Evolutionary conservation across 2,888 invertebrate genomes (phyloP), one percentile per base, ranked within the genome.

Genomic region (Ariolimax columbianus): DNA sequence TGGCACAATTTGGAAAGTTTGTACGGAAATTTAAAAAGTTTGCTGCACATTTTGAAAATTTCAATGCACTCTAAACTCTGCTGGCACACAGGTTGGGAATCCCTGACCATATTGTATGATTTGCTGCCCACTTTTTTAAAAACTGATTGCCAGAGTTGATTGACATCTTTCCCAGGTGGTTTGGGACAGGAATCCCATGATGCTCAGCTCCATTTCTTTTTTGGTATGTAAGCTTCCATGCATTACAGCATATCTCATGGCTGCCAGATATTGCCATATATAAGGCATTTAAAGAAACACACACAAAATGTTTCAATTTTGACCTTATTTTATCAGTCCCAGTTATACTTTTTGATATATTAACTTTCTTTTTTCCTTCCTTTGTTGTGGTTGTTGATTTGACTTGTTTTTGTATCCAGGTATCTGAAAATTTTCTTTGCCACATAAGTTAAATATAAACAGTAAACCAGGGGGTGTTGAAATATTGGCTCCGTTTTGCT

Each of bases 211-310:
- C 83, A 83, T 83, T 83, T 68, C 33, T 83, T 83, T 51, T 77
- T 83, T 83, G 83, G 83, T 83, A 83, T 66, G 83, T 83, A 83
- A 66, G 66, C 63, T 43, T 63, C 59, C 30, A 43, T 59, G 79
- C 79, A 79, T 79, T 19, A 47, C 30, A 75, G 47, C 75, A 68
- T 47, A 17, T 38, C n/a, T 66, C 80, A 80, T 36, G 80, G 43
- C 47, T 66, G 70, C n/a, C 43, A 70, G 36, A 33, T 66, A 33
- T 70, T 55, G 68, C 77, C 26, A 36, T 40, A 55, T 59, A n/a
- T 17, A 11, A 75, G 73, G 47, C 73, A 7, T 43, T 40, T 43
- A 73, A 11, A 47, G 17, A 47, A 7, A 47, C 47, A 47, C 47
- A 47, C 17, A 55, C 38, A 70, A 38, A 38, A 38, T 68, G 19